Conservation (phyloP, 1,140 invertebrate species). For the Drosophila saltans region DNA sequence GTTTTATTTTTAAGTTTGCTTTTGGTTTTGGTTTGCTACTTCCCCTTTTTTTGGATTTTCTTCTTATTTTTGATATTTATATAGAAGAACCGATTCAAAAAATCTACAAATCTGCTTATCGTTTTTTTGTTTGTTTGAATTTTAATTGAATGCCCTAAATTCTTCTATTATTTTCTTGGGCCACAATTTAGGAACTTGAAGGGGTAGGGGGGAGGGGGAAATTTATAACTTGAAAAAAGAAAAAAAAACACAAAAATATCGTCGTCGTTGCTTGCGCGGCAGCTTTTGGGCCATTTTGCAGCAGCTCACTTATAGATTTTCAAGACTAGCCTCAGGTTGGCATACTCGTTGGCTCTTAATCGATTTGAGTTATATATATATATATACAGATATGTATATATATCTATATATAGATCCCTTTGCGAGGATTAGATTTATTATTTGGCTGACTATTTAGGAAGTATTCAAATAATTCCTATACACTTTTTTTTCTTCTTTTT, state of each 20-base stretch:
- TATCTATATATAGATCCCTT: background rate
- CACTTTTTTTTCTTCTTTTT: background rate
- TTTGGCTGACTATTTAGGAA: constrained; percentile 7
- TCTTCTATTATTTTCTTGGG: background rate
- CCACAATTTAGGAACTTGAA: constrained; percentile 44
- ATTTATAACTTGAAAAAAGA: constrained; percentile 21
- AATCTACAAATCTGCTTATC: too few species aligned
- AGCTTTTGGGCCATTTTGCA: background rate
- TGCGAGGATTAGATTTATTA: constrained; percentile 12
- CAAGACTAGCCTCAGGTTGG: constrained; percentile 54
- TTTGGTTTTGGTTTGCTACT: background rate
- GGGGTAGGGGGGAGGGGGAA: background rate
- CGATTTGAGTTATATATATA: background rate
- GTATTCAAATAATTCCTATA: constrained; percentile 5
- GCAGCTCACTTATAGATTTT: constrained; percentile 46
- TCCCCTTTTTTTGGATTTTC: too few species aligned
- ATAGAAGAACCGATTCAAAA: too few species aligned
- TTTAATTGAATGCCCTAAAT: too few species aligned
- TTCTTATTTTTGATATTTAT: too few species aligned
- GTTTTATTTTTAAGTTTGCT: constrained; percentile 14
- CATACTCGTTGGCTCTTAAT: constrained; percentile 48
- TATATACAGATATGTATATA: background rate
- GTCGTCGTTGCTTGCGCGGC: too few species aligned
- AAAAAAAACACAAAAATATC: too few species aligned
- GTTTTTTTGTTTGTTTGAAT: too few species aligned